Evolutionary conservation across 2,797 vertebrate species (phyloP), one percentile per base, ranked within the genome.

Genomic region (Channa striata): DNA sequence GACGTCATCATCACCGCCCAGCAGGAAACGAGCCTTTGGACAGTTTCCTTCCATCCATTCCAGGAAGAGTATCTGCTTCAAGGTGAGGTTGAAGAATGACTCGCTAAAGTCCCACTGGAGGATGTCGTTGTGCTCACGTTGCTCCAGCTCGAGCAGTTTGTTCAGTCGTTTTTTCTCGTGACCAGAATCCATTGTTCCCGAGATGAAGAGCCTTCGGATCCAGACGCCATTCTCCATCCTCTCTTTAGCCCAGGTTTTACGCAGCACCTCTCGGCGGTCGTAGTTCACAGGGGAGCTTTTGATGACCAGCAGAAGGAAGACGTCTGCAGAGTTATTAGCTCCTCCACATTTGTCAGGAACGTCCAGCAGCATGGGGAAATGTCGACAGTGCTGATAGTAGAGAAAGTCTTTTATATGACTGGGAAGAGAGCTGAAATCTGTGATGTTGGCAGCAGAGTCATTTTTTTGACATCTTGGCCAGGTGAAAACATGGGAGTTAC

Each of bases 31-130:
- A 47, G 59, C 91, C 0, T 84, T 39, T 0, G 94, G 81, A 57
- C 96, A 97, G 52, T 43, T 73, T 0, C 36, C 47, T 6, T 84
- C 74, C 88, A 95, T 85, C 96, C 96, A 97, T 50, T 86, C 8
- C 0, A 96, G 74, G 84, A 97, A 96, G 4, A 97, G 92, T 0
- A 95, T 63, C 87, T 96, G 96, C 87, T 97, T 97, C 58, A 96
- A 85, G 0, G 95, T 96, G 57, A 97, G 93, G 86, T 97, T 97
- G 87, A 93, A 96, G 91, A 96, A 96, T 0, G 93, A 63, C 78
- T 97, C 96, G 0, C 8, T 30, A 36, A 97, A 97, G 43, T 90
- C 85, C 96, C 96, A 97, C 83, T 96, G 96, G 40, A 96, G 81
- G 43, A 96, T 85, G 82, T 97, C 96, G 0, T 72, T 2, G 2